Percentiles rank a stretch among this genome's conserved stretches.
These are phyloP conservation scores for Ceriagrion tenellum DNA, from an alignment of 2,888 invertebrate species.

Conservation along the genomic window DNA sequence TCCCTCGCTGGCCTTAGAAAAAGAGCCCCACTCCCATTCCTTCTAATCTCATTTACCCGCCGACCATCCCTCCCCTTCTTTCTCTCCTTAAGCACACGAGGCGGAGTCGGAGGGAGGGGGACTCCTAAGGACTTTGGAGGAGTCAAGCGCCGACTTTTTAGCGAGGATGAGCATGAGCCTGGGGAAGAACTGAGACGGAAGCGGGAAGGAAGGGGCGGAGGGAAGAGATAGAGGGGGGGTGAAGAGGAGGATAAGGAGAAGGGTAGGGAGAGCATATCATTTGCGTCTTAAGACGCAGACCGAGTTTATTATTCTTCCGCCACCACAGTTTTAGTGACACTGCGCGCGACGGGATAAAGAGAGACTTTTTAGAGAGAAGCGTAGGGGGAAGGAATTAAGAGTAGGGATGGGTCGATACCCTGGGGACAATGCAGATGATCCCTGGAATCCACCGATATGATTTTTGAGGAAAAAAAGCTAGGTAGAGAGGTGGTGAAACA, in stretches of 20 bases:
- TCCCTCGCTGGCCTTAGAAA: background rate
- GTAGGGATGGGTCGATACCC: background rate
- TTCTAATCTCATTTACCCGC: background rate
- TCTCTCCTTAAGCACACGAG: background rate
- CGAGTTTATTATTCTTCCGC: slow-evolving; percentile 16
- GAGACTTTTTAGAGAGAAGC: background rate
- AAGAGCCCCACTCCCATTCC: slow-evolving; percentile 11
- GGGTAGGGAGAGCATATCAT: slow-evolving; percentile 15
- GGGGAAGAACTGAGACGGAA: background rate
- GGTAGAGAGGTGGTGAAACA: too few species aligned
- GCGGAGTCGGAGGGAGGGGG: background rate
- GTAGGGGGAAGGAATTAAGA: background rate
- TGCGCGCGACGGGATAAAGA: background rate
- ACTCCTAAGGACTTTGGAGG: background rate
- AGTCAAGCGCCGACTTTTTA: background rate
- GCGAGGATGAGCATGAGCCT: background rate
- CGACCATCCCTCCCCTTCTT: background rate
- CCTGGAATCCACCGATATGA: too few species aligned
- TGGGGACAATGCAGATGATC: too few species aligned
- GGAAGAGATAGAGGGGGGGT: background rate
- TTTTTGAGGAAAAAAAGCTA: too few species aligned
- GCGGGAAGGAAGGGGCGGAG: background rate
- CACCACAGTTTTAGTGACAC: background rate
- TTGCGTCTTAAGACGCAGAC: background rate
- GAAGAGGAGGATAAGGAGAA: background rate